Conservation (phyloP, 2,113 vertebrate genomes). For the Aspidoscelis tigris region DNA sequence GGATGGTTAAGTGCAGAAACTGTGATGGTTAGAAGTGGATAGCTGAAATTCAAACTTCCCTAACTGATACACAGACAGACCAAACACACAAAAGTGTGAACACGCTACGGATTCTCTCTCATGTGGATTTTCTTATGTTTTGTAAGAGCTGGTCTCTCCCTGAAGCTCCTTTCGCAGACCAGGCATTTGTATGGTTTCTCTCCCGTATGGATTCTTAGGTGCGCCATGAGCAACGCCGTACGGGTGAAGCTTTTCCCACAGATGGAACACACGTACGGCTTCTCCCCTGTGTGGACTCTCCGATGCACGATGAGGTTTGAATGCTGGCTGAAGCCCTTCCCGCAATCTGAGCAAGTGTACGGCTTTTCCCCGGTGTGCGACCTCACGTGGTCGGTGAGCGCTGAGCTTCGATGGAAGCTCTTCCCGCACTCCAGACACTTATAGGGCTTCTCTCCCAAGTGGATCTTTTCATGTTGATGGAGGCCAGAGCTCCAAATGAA, state of each 20-base stretch:
- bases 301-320: conserved; percentile 62
- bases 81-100: too few relatives aligned
- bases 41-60: too few relatives aligned
- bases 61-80: too few relatives aligned
- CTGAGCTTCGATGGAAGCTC: conserved; percentile 63
- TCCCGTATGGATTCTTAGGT: conserved; percentile 68
- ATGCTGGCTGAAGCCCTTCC: conserved; percentile 65
- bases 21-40: too few relatives aligned
- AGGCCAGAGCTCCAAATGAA: conserved; percentile 81
- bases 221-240: conserved; percentile 67
- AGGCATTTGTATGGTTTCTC: conserved; percentile 74
- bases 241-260: conserved; percentile 67
- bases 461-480: conserved; percentile 78
- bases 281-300: conserved; percentile 54
- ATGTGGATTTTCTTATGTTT: conserved; percentile 77
- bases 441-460: conserved; percentile 74
- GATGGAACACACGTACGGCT: conserved; percentile 56
- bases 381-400: conserved; percentile 62
- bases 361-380: conserved; percentile 67
- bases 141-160: conserved; percentile 77
- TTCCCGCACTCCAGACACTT: conserved; percentile 63
- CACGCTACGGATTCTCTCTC: conserved; percentile 53
- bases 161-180: conserved; percentile 77
- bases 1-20: neutral
- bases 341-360: conserved; percentile 60